These are phyloP conservation scores for Spatulosminthurus flaviceps DNA, from an alignment of 2,888 invertebrate species.

Conservation along the genomic window DNA sequence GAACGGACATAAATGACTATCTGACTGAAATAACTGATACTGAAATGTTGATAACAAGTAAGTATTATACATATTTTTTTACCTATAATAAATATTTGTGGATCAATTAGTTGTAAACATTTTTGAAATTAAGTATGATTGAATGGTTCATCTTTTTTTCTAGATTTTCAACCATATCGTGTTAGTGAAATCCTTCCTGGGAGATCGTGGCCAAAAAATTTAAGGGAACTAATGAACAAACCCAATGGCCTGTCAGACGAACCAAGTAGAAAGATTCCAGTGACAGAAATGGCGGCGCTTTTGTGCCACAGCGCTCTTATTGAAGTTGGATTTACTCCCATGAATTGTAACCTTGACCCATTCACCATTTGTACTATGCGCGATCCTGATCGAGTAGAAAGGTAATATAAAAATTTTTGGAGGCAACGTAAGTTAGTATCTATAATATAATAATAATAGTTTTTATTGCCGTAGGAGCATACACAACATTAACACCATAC, in stretches of 20 bases:
- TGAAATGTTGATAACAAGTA: too few species aligned
- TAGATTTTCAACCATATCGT: constrained; percentile 2
- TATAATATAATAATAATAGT: too few species aligned
- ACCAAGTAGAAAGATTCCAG: not conserved
- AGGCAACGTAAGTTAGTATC: too few species aligned
- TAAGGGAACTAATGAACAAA: constrained; percentile 1
- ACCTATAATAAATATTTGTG: too few species aligned
- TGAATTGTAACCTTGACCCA: constrained; percentile 16
- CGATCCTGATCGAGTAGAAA: constrained; percentile 20
- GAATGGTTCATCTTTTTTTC: too few species aligned
- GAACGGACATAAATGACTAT: too few species aligned
- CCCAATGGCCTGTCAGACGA: constrained; percentile 7
- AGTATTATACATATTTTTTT: too few species aligned
- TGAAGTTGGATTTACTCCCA: constrained; percentile 45
- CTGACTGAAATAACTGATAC: too few species aligned
- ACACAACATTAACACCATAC: too few species aligned
- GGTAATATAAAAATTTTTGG: constrained; percentile 6
- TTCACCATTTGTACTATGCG: constrained; percentile 7
- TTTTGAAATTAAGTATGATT: too few species aligned
- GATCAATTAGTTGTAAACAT: too few species aligned
- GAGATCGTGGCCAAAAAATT: constrained; percentile 24
- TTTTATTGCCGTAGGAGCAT: too few species aligned
- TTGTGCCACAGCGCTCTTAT: constrained; percentile 34
- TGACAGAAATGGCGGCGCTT: constrained; percentile 34
- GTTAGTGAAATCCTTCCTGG: constrained; percentile 38